Evolutionary conservation across 1,140 invertebrate genomes (phyloP).

Genomic region (Chironomus striatipennis): DNA sequence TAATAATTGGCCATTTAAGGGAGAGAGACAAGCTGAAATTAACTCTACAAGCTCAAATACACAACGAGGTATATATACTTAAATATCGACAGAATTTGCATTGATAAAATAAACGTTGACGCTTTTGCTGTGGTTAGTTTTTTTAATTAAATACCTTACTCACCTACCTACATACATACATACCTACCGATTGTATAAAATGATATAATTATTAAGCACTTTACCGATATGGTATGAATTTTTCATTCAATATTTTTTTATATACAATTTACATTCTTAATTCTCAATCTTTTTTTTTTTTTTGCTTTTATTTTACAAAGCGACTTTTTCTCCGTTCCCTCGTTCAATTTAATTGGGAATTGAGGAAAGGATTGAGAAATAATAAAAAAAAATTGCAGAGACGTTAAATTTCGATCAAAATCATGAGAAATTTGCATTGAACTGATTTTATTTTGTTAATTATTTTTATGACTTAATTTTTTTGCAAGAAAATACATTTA

Average conservation of each 20-base stretch:
- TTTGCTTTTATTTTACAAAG: neutral
- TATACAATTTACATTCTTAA: neutral
- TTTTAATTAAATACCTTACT: neutral
- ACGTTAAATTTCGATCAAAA: no score
- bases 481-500: no score
- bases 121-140: slow-evolving; percentile 12
- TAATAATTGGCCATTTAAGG: neutral
- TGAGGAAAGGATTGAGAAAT: neutral
- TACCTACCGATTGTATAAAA: neutral
- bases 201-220: slow-evolving; percentile 8
- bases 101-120: neutral
- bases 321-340: neutral
- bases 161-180: neutral
- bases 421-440: no score
- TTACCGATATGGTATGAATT: neutral
- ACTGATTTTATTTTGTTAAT: no score
- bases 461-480: no score
- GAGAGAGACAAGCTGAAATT: neutral
- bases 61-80: no score
- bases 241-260: neutral
- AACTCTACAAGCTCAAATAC: neutral
- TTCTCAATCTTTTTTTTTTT: neutral
- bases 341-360: neutral
- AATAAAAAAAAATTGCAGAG: neutral
- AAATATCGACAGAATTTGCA: no score